Conservation (phyloP, 1,140 invertebrate species). For the Drosophila malerkotliana region DNA sequence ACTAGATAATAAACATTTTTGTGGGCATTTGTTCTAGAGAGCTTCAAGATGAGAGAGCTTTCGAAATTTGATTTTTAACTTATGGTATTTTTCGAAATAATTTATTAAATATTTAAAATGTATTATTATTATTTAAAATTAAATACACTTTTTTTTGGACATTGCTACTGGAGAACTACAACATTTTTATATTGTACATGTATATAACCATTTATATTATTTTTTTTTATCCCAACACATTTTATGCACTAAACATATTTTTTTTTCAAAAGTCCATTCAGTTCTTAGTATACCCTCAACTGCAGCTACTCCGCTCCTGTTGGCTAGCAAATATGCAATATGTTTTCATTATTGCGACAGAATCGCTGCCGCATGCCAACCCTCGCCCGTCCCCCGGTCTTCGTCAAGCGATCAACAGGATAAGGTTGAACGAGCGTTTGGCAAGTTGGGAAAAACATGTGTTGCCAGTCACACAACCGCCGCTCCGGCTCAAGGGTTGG, state of each 20-base stretch:
- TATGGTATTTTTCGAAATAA: no score
- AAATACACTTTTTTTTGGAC: no score
- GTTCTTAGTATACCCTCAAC: background rate
- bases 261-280: no score
- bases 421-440: conserved; percentile 43
- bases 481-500: conserved; percentile 29
- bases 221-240: background rate
- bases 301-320: conserved; percentile 46
- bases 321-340: conserved; percentile 56
- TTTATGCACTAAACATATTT: background rate
- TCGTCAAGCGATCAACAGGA: conserved; percentile 70
- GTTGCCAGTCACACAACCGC: conserved; percentile 82
- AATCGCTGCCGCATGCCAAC: conserved; percentile 36
- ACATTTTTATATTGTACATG: no score
- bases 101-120: no score
- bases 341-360: conserved; percentile 72
- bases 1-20: background rate
- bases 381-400: conserved; percentile 12
- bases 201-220: no score
- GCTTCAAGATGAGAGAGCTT: no score
- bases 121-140: no score
- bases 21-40: no score
- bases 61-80: no score
- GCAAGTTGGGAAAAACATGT: conserved; percentile 73
- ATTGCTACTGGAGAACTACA: no score